phyloP scores from a whole-genome alignment of 2,797 vertebrate species.

The Sparus aurata region DNA sequence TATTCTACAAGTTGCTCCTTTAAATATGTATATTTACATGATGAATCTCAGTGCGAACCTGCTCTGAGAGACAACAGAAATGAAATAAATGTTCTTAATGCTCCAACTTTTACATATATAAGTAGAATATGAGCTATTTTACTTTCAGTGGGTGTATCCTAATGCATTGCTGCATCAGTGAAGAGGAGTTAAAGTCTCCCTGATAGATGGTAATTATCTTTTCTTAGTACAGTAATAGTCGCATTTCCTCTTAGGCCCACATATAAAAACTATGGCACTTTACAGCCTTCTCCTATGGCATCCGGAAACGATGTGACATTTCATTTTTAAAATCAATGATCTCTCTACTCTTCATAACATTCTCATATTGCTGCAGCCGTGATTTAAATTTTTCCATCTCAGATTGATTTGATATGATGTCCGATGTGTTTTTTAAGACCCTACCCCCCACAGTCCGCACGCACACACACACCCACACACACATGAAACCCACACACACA shows the following conservation, averaged over 20 bases:
- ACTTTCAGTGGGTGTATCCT: neutral
- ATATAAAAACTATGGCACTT: slow-evolving; percentile 46
- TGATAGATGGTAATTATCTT: slow-evolving; percentile 36
- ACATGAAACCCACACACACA: slow-evolving; percentile 6
- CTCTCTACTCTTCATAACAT: slow-evolving; percentile 59
- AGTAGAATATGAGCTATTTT: neutral
- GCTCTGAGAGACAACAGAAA: neutral
- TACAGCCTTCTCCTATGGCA: slow-evolving; percentile 39
- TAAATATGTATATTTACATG: neutral
- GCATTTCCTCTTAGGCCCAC: slow-evolving; percentile 18
- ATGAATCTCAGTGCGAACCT: neutral
- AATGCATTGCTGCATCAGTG: slow-evolving; percentile 10
- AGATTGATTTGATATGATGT: slow-evolving; percentile 78
- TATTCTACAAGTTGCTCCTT: too few relatives aligned
- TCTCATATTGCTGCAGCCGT: slow-evolving; percentile 63
- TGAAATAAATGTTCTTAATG: neutral
- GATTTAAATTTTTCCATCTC: slow-evolving; percentile 76
- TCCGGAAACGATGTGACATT: slow-evolving; percentile 68
- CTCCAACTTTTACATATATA: neutral
- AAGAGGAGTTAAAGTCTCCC: slow-evolving; percentile 20
- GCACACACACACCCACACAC: slow-evolving; percentile 13
- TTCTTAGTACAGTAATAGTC: slow-evolving; percentile 42
- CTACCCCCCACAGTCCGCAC: slow-evolving; percentile 16
- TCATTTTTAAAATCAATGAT: slow-evolving; percentile 77
- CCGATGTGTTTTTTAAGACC: slow-evolving; percentile 53